phyloP scores from a whole-genome alignment of 2,888 invertebrate genomes.

The Leptothorax acervorum region DNA sequence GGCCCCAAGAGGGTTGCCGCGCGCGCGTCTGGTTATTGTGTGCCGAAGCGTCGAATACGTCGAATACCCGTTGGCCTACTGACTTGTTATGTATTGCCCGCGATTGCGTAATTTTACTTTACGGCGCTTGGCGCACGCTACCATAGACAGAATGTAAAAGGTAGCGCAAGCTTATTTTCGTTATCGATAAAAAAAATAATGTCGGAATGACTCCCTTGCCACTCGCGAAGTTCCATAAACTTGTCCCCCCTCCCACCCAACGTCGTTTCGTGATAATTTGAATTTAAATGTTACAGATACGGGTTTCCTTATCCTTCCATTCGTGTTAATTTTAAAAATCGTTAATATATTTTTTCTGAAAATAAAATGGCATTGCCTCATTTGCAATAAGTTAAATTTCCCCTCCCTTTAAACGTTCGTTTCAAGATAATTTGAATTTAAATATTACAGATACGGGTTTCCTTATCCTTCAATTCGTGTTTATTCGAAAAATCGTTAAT shows the following conservation, averaged over 20 bases:
- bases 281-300: slow-evolving; percentile 25
- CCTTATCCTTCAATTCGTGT: not conserved
- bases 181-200: slow-evolving; percentile 9
- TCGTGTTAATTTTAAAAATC: slow-evolving; percentile 5
- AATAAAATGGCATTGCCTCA: not conserved
- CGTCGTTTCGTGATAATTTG: not conserved
- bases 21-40: slow-evolving; percentile 31
- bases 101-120: slow-evolving; percentile 43
- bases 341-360: not conserved
- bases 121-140: slow-evolving; percentile 8
- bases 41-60: slow-evolving; percentile 9
- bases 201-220: slow-evolving; percentile 11
- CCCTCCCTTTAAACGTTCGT: not conserved
- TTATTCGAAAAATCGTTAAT: not conserved
- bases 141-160: not conserved
- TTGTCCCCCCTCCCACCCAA: not conserved
- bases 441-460: not conserved
- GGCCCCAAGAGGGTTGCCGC: slow-evolving; percentile 11
- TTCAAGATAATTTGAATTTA: slow-evolving; percentile 23
- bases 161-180: slow-evolving; percentile 15
- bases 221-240: slow-evolving; percentile 17
- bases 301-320: not conserved
- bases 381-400: not conserved
- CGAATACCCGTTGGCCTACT: slow-evolving; percentile 28
- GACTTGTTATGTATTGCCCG: slow-evolving; percentile 34